Evolutionary conservation across 2,113 vertebrate species (phyloP), one percentile per base, ranked within the genome.

Genomic region (Lethenteron camtschaticum): DNA sequence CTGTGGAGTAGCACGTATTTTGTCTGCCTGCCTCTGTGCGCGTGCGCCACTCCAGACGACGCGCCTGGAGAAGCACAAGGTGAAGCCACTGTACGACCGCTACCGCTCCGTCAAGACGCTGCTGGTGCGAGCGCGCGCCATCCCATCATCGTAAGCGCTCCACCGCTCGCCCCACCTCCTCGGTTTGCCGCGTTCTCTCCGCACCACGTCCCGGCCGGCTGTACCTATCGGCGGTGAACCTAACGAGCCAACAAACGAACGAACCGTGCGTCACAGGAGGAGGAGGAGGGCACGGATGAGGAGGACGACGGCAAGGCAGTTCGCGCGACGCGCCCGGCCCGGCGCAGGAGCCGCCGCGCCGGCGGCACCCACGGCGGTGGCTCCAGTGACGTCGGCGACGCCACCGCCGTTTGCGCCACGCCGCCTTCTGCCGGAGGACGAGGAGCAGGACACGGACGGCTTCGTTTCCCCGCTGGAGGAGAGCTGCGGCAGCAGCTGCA

Each of bases 71-170:
- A 82, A 92, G 10, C 87, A 88, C 72, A 80, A 87, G 71, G 95
- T 95, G 94, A 99, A 95, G 71, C 88, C 92, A 0, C 77, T 97
- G n/a, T 96, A 97, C 16, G 94, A 99, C 77, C 77, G 91, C 73
- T 99, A 97, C 73, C 86, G 92, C 55, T 78, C 96, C 75, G 85
- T 96, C 77, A 99, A 99, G 75, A 91, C 96, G 83, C 90, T 99
- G 78, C 85, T 96, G 58, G 88, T 85, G 76, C 79, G 92, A 77
- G 89, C 82, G 72, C 89, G 81, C 78, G 80, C 84, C 75, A 86
- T 97, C 74, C 94, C 2, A 85, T 89, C 77, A 88, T 95, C 69
- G 92, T 99, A 81, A 95, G 92, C 88, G 9, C 9, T 16, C 20
- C 63, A 66, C 63, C 8, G 9, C 59, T 20, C 63, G 20, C 5